Conservation (phyloP, 2,888 invertebrate species). For the Byasa hedistus region DNA sequence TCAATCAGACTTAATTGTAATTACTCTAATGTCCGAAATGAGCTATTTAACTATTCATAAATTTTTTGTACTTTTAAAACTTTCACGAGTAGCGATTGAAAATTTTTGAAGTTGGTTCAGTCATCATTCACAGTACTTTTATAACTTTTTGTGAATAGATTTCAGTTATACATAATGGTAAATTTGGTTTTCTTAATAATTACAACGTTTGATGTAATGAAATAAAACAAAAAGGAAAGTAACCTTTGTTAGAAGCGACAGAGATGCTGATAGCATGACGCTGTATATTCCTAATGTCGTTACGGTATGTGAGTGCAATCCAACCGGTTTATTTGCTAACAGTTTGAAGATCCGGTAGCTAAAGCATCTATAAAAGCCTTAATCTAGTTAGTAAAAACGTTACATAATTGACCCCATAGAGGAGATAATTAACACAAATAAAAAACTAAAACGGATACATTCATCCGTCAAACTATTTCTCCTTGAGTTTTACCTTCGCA, state of each 20-base stretch:
- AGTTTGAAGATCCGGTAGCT: conserved; percentile 24
- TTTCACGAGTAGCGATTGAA: background rate
- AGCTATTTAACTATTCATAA: background rate
- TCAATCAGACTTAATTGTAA: background rate
- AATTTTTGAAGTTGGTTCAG: background rate
- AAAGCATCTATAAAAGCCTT: conserved; percentile 17
- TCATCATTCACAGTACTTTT: background rate
- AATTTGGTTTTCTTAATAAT: background rate
- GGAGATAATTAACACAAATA: conserved; percentile 8
- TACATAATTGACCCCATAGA: conserved; percentile 5
- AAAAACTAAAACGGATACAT: background rate
- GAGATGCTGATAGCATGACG: conserved; percentile 8
- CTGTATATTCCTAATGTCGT: conserved; percentile 5
- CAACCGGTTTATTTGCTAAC: conserved; percentile 27
- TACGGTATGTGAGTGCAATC: conserved; percentile 11
- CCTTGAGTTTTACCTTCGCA: conserved; percentile 17
- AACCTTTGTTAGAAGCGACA: conserved; percentile 15
- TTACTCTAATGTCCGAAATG: background rate
- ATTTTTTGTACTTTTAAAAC: background rate
- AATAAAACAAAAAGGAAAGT: background rate
- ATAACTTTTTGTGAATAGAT: background rate
- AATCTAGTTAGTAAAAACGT: conserved; percentile 10
- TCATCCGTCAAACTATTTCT: background rate
- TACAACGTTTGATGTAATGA: background rate
- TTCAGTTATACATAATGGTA: background rate